phyloP scores from a whole-genome alignment of 2,888 invertebrate genomes.

The Lasioglossum villosulum region DNA sequence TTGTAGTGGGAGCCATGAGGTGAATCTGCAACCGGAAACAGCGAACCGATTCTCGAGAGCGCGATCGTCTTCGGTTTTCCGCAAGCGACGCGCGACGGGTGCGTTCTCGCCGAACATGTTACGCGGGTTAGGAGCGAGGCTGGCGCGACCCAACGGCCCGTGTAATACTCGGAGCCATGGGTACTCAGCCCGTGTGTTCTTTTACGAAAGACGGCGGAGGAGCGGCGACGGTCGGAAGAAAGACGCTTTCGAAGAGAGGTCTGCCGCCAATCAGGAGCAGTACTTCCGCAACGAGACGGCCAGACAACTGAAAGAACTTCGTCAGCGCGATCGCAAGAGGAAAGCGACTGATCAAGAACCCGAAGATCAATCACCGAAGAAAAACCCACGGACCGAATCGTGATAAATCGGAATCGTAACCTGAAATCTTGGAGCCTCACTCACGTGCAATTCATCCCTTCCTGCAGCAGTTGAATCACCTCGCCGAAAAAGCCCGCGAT shows the following conservation, averaged over 20 bases:
- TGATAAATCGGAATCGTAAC: neutral
- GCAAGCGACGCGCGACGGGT: neutral
- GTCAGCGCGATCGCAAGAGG: constrained; percentile 20
- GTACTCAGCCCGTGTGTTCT: neutral
- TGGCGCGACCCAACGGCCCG: neutral
- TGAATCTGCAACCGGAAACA: constrained; percentile 56
- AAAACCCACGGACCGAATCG: neutral
- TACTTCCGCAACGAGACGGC: constrained; percentile 78
- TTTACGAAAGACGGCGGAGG: constrained; percentile 75
- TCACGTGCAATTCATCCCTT: constrained; percentile 82
- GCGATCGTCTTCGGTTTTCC: neutral
- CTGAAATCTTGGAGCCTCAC: constrained; percentile 28
- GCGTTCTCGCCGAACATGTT: constrained; percentile 29
- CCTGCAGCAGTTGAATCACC: constrained; percentile 76
- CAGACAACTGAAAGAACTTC: constrained; percentile 74
- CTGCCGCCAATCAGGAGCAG: constrained; percentile 77
- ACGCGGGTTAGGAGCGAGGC: constrained; percentile 33
- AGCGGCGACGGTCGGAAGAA: constrained; percentile 78
- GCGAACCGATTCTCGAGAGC: neutral
- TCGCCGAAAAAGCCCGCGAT: constrained; percentile 81
- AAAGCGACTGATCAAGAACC: neutral
- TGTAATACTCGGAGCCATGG: neutral
- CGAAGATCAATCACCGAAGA: neutral
- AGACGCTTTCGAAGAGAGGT: constrained; percentile 78
- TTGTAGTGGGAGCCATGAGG: constrained; percentile 11